Conservation (phyloP, 2,113 vertebrate species). For the Recurvirostra avosetta region DNA sequence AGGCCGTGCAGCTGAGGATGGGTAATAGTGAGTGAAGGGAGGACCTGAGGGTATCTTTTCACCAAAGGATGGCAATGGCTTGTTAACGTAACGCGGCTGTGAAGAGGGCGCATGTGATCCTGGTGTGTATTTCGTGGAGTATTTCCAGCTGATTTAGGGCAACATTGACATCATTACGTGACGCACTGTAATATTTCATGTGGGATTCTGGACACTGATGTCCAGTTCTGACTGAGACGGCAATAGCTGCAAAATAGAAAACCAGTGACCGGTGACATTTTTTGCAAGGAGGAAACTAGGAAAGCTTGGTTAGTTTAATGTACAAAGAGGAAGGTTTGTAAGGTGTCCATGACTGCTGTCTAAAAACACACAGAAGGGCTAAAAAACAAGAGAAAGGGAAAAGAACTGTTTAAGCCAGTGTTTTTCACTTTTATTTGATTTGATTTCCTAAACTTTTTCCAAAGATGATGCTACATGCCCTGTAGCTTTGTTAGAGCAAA, state of each 20-base stretch:
- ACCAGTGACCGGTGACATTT: fast-evolving
- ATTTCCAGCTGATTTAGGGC: background rate
- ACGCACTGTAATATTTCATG: background rate
- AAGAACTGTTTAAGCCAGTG: background rate
- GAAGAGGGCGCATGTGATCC: background rate
- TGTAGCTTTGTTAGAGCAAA: background rate
- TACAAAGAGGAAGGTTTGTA: background rate
- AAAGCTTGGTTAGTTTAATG: background rate
- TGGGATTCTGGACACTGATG: background rate
- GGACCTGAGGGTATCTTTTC: background rate
- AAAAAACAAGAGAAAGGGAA: background rate
- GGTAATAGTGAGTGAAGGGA: background rate
- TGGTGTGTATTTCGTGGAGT: background rate
- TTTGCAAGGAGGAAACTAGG: background rate
- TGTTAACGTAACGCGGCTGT: background rate
- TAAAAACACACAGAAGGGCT: background rate
- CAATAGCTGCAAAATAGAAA: background rate
- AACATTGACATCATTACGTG: background rate
- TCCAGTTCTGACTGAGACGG: background rate
- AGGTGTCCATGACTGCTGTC: background rate
- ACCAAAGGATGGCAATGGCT: background rate
- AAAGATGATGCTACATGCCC: background rate
- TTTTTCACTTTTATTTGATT: background rate
- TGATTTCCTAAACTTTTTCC: background rate
- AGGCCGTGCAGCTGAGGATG: background rate